phyloP scores from a whole-genome alignment of 2,888 invertebrate species.

The Hoplodrina ambigua region DNA sequence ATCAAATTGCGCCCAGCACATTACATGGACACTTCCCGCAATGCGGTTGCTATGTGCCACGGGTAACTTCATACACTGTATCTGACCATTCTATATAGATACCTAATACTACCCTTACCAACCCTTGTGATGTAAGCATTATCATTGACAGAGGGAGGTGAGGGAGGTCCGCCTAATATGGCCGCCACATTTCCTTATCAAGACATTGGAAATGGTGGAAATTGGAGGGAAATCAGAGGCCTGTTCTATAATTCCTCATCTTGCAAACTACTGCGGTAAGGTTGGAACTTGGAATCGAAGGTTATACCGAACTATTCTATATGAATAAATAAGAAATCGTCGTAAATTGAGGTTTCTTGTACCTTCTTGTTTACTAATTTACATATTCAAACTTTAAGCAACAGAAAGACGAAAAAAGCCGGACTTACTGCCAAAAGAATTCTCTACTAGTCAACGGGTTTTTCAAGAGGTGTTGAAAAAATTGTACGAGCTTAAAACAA shows the following conservation, averaged over 20 bases:
- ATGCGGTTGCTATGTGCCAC: conserved; percentile 70
- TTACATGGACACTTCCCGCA: conserved; percentile 67
- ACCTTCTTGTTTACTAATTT: not conserved
- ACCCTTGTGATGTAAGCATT: conserved; percentile 8
- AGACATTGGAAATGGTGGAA: conserved; percentile 68
- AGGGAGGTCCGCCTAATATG: conserved; percentile 39
- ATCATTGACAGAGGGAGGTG: conserved; percentile 2
- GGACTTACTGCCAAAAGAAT: too few species aligned
- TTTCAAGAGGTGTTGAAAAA: too few species aligned
- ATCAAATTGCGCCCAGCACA: conserved; percentile 60
- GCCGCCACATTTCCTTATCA: conserved; percentile 67
- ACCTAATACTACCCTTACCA: conserved; percentile 12
- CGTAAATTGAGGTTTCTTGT: not conserved
- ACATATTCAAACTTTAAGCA: too few species aligned
- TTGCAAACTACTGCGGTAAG: conserved; percentile 20
- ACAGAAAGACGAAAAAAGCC: too few species aligned
- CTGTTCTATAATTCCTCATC: conserved; percentile 38
- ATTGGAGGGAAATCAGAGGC: conserved; percentile 72
- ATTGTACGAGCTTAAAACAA: too few species aligned
- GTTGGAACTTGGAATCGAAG: not conserved
- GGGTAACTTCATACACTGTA: conserved; percentile 64
- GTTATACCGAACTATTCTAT: not conserved
- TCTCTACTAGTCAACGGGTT: too few species aligned
- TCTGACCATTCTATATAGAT: conserved; percentile 38
- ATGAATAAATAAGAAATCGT: not conserved